Percentiles rank a stretch among this genome's conserved stretches.
Conservation (phyloP, 2,113 vertebrate species). For the Dendrocopos noguchii region DNA sequence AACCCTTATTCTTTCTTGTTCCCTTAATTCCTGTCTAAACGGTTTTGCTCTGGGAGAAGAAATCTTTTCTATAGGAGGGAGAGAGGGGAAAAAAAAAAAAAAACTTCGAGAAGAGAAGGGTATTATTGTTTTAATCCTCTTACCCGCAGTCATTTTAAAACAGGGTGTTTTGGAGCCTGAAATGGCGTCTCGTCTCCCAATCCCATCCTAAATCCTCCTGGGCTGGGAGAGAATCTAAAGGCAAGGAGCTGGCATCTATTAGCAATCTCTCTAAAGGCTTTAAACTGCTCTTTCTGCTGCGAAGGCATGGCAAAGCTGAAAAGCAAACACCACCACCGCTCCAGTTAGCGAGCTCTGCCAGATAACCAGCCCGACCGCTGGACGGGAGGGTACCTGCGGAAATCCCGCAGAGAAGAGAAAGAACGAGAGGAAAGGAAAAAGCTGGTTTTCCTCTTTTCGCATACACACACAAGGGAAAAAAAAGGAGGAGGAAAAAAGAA, state of each 20-base stretch:
- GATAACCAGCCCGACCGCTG: not conserved
- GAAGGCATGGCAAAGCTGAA: conserved; percentile 81
- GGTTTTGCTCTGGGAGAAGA: conserved; percentile 96
- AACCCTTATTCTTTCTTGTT: conserved; percentile 84
- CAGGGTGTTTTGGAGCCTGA: conserved; percentile 91
- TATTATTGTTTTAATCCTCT: conserved; percentile 99
- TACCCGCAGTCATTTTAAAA: conserved; percentile 95
- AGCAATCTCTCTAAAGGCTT: conserved; percentile 81
- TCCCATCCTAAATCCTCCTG: conserved; percentile 86
- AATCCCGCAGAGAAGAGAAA: not conserved
- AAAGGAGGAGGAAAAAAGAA: too few relatives aligned
- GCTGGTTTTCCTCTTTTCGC: not conserved
- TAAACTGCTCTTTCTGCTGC: conserved; percentile 78
- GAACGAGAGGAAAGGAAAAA: not conserved
- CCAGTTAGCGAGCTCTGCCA: conserved; percentile 71
- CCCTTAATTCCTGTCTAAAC: conserved; percentile 99
- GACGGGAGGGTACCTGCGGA: conserved; percentile 30
- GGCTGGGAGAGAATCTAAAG: conserved; percentile 86
- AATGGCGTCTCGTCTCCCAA: conserved; percentile 91
- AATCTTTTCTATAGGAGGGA: conserved; percentile 94
- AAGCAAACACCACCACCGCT: conserved; percentile 80
- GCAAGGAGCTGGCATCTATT: conserved; percentile 82
- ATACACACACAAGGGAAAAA: not conserved
- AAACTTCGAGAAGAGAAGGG: conserved; percentile 93
- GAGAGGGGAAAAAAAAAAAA: conserved; percentile 43